Conservation (phyloP, 2,888 invertebrate species). For the Drosophila mayaguana region DNA sequence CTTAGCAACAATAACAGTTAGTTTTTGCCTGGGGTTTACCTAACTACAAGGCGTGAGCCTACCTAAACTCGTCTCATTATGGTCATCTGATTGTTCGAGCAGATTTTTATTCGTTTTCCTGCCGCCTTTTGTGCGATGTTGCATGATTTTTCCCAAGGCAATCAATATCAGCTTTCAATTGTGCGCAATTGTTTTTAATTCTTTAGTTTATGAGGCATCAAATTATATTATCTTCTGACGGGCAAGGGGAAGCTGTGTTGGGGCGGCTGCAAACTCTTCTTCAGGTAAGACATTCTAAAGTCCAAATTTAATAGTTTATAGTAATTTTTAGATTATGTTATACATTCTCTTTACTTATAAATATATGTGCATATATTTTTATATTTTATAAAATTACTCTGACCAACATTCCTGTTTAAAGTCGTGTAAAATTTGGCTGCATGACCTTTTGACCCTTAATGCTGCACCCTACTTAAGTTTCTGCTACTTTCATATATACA, state of each 20-base stretch:
- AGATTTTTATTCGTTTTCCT: constrained; percentile 21
- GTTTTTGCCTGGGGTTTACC: constrained; percentile 16
- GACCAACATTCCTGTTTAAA: neutral
- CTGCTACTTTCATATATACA: constrained; percentile 18
- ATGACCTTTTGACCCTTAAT: constrained; percentile 49
- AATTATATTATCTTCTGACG: constrained; percentile 31
- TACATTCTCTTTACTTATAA: neutral
- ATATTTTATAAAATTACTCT: neutral
- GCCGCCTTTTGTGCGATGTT: neutral
- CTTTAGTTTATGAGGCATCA: constrained; percentile 45
- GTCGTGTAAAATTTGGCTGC: neutral
- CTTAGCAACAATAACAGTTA: constrained; percentile 32
- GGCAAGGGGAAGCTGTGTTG: neutral
- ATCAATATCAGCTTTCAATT: constrained; percentile 50
- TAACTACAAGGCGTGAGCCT: constrained; percentile 60
- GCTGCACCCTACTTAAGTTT: constrained; percentile 5
- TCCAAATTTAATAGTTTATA: neutral
- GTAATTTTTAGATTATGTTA: neutral
- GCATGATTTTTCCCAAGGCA: constrained; percentile 35
- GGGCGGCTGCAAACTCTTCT: neutral
- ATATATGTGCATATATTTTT: too few relatives aligned
- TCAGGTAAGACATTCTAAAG: neutral
- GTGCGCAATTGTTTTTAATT: constrained; percentile 37
- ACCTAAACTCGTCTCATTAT: constrained; percentile 66
- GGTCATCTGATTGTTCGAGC: constrained; percentile 44